phyloP scores from a whole-genome alignment of 64 coral and sea anemone species.

The Pocillopora damicornis region DNA sequence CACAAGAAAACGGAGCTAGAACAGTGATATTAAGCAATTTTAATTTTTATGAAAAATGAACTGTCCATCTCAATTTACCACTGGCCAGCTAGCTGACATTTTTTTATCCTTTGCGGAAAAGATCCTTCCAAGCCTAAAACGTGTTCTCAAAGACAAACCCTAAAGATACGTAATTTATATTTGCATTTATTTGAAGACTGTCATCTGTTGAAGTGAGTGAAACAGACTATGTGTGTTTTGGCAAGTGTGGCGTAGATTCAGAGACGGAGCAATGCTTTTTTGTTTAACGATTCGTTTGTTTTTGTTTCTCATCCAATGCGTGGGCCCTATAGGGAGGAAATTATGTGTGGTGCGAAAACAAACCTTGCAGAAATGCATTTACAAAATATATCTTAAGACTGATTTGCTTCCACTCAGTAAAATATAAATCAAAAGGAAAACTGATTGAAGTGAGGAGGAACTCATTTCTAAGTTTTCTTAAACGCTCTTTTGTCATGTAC shows the following conservation, averaged over 20 bases:
- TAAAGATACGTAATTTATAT: not conserved
- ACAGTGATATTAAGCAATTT: not conserved
- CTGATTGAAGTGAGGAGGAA: too few relatives aligned
- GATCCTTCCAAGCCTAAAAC: not conserved
- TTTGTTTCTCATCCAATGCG: too few relatives aligned
- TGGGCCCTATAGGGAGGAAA: too few relatives aligned
- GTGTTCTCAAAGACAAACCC: not conserved
- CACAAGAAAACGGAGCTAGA: not conserved
- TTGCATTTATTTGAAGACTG: constrained; percentile 3
- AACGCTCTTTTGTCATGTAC: too few relatives aligned
- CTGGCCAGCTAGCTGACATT: not conserved
- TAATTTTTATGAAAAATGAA: not conserved
- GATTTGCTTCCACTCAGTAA: too few relatives aligned
- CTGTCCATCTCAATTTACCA: not conserved
- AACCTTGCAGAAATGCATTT: too few relatives aligned
- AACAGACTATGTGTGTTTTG: not conserved
- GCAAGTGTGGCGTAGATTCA: not conserved
- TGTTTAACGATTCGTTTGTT: too few relatives aligned
- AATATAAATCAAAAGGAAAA: too few relatives aligned
- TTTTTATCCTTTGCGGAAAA: not conserved
- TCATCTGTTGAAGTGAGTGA: not conserved
- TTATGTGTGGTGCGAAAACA: too few relatives aligned
- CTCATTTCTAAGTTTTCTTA: too few relatives aligned
- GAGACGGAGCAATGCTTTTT: too few relatives aligned
- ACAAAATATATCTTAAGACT: too few relatives aligned